A percentile compares a stretch with the other conserved stretches of the same genome.
Evolutionary conservation across 2,888 invertebrate genomes (phyloP).

Genomic region (Xestia c-nigrum): DNA sequence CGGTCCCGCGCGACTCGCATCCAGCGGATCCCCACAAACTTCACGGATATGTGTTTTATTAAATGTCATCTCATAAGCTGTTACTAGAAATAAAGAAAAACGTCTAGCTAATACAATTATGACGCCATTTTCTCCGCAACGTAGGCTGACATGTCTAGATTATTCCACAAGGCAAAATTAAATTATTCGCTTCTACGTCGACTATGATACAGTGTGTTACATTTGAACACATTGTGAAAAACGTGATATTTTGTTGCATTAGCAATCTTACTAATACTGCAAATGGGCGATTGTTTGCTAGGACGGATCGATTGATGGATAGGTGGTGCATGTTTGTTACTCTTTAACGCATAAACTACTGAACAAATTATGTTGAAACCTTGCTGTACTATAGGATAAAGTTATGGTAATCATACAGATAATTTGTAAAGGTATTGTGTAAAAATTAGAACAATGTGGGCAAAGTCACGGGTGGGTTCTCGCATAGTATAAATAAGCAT

Average conservation of each 20-base stretch:
- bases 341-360: no score
- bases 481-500: neutral
- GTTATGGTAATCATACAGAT: no score
- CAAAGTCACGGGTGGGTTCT: no score
- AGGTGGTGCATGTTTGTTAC: no score
- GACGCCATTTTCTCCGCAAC: neutral
- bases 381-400: no score
- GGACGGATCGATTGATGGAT: no score
- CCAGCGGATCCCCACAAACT: no score
- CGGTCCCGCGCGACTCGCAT: no score
- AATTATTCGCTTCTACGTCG: neutral
- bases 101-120: neutral
- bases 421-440: no score
- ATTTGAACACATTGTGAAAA: neutral
- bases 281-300: no score
- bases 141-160: conserved; percentile 10
- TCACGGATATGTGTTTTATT: neutral
- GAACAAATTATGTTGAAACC: no score
- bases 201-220: neutral
- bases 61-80: neutral
- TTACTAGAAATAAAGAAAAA: neutral
- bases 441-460: no score
- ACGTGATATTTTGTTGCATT: neutral
- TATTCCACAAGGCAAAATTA: conserved; percentile 2
- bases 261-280: neutral